A percentile compares a stretch with the other conserved stretches of the same genome.
These are phyloP conservation scores for Notechis scutatus DNA, from an alignment of 2,113 vertebrate species.

Conservation along the genomic window DNA sequence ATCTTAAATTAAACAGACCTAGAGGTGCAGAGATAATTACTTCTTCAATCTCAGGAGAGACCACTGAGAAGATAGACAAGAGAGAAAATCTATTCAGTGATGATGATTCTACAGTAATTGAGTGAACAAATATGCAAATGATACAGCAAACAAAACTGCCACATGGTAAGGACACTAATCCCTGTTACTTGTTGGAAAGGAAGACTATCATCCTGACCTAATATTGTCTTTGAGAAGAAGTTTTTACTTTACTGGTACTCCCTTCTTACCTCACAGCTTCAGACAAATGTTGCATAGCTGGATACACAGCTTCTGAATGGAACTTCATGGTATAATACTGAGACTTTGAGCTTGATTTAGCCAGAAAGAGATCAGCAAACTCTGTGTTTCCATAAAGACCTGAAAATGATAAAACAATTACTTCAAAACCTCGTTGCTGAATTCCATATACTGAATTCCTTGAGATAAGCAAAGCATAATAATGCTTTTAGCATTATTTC, in stretches of 20 bases:
- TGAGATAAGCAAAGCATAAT: neutral
- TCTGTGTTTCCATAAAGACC: slow-evolving; percentile 82
- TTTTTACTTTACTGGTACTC: no score
- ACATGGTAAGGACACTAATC: neutral
- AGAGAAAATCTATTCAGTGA: neutral
- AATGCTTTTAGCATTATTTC: no score
- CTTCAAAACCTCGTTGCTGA: neutral
- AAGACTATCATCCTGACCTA: neutral
- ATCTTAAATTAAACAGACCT: neutral
- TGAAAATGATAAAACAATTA: slow-evolving; percentile 38
- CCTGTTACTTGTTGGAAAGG: no score
- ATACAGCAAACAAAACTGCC: neutral
- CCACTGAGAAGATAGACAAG: neutral
- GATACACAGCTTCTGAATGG: slow-evolving; percentile 77
- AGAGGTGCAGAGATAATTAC: no score
- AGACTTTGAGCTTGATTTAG: slow-evolving; percentile 73
- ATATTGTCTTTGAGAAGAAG: no score
- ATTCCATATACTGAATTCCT: neutral
- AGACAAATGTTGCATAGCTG: slow-evolving; percentile 80
- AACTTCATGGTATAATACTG: slow-evolving; percentile 80
- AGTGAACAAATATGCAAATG: neutral
- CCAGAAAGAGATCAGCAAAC: slow-evolving; percentile 77
- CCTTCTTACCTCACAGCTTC: slow-evolving; percentile 79
- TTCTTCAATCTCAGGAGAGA: neutral
- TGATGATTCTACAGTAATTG: neutral